phyloP scores from a whole-genome alignment of 2,797 vertebrate genomes.

The Podargus strigoides region DNA sequence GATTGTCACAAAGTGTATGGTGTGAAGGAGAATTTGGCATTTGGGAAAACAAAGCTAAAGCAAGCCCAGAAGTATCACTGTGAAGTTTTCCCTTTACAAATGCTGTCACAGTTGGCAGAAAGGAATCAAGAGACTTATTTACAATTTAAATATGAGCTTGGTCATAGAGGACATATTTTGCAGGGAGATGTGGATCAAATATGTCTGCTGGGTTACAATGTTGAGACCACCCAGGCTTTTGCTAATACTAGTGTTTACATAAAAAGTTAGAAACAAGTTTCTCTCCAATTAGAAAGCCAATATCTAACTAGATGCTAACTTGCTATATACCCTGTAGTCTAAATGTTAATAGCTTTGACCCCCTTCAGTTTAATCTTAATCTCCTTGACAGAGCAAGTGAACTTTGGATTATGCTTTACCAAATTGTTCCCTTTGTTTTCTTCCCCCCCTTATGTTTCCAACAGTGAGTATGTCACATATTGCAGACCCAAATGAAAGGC shows the following conservation, averaged over 20 bases:
- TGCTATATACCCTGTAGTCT: slow-evolving; percentile 64
- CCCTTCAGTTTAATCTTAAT: slow-evolving; percentile 72
- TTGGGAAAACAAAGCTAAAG: slow-evolving; percentile 30
- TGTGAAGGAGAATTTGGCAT: slow-evolving; percentile 35
- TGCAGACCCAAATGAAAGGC: slow-evolving; percentile 59
- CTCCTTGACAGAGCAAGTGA: slow-evolving; percentile 66
- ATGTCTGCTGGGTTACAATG: slow-evolving; percentile 14
- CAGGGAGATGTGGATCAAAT: slow-evolving; percentile 48
- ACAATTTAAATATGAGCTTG: slow-evolving; percentile 58
- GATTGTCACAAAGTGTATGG: neutral
- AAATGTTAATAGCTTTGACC: slow-evolving; percentile 75
- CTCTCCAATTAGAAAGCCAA: slow-evolving; percentile 63
- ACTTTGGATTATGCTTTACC: slow-evolving; percentile 60
- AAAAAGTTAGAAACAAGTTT: slow-evolving; percentile 64
- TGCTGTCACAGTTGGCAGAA: slow-evolving; percentile 19
- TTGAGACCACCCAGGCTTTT: slow-evolving; percentile 60
- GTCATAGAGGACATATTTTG: slow-evolving; percentile 24
- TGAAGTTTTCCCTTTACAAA: slow-evolving; percentile 36
- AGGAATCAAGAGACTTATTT: slow-evolving; percentile 59
- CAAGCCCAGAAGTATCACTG: neutral
- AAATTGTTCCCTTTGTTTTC: slow-evolving; percentile 44
- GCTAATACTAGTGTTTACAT: slow-evolving; percentile 66
- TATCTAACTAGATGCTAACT: slow-evolving; percentile 65
- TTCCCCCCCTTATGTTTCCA: neutral
- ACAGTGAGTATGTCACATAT: slow-evolving; percentile 30